phyloP scores from a whole-genome alignment of 2,888 invertebrate genomes.

The Dastarcus helophoroides region DNA sequence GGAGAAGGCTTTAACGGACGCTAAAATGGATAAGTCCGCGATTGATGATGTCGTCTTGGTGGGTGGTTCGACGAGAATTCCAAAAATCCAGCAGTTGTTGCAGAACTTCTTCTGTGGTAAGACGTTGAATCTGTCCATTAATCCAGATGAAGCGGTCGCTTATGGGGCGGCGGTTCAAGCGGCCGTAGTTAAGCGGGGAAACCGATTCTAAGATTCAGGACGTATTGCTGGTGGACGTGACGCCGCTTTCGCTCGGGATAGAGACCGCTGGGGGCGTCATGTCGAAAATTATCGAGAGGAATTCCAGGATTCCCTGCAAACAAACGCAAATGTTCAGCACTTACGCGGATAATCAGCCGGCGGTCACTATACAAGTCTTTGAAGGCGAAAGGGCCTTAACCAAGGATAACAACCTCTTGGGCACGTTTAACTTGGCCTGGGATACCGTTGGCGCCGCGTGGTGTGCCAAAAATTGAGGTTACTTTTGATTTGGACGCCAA shows the following conservation, averaged over 20 bases:
- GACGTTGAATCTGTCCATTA: slow-evolving; percentile 31
- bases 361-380: slow-evolving; percentile 46
- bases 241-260: slow-evolving; percentile 59
- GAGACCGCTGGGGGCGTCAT: slow-evolving; percentile 76
- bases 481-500: slow-evolving; percentile 66
- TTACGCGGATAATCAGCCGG: slow-evolving; percentile 55
- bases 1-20: slow-evolving; percentile 66
- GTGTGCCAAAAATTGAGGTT: slow-evolving; percentile 56
- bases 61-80: slow-evolving; percentile 71
- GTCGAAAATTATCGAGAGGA: slow-evolving; percentile 50
- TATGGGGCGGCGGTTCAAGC: slow-evolving; percentile 34
- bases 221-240: slow-evolving; percentile 56
- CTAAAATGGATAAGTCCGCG: slow-evolving; percentile 62
- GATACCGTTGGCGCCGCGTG: slow-evolving; percentile 59
- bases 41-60: slow-evolving; percentile 74
- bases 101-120: slow-evolving; percentile 62
- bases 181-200: slow-evolving; percentile 29
- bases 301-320: slow-evolving; percentile 45
- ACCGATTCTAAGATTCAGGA: slow-evolving; percentile 64
- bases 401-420: slow-evolving; percentile 63
- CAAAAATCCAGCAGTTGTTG: slow-evolving; percentile 62
- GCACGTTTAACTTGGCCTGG: slow-evolving; percentile 54
- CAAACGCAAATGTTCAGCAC: slow-evolving; percentile 52
- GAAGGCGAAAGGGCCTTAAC: slow-evolving; percentile 72
- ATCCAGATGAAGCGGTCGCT: slow-evolving; percentile 34